Base-by-base conservation (phyloP, 30 jellyfish, hydroid and myxozoan species). In the Turritopsis rubra region DNA sequence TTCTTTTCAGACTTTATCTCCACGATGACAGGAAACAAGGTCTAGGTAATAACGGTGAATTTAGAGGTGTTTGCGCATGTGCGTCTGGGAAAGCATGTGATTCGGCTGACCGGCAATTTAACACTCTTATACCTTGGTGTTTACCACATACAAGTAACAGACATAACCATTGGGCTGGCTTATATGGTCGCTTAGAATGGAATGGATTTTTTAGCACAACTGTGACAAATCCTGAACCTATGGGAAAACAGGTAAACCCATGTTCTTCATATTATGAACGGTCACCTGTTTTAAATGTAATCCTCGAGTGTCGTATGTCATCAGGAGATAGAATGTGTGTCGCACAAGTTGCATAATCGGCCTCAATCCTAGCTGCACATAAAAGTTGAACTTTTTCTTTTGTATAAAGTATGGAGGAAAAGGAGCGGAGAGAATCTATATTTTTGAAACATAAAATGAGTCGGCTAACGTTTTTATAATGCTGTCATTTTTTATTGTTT, bases 151-250 rank as follows among this genome's bases (percentile, higher is more conserved):
- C 98, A 8, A 92, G 96, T 29, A 92, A 92, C 53, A 81, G 98
- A 18, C 98, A 92, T 74, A 92, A 92, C 66, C 89, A 92, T 79
- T 92, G 98, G 98, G 96, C 98, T 0, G 98, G 98, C 7, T 85
- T 92, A 18, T 92, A 92, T 72, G 98, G 98, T 27, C 68, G 98
- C n/a, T 65, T 92, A 86, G 98, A 92, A 85, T 92, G 98, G 98
- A 96, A 87, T 77, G 98, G 98, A 0, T 92, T 83, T 82, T 92
- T 92, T 85, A 92, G 98, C 75, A 92, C 98, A 0, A 92, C 98
- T 8, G 94, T 88, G 66, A 92, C 98, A 1, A 92, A 92, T 85
- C 98, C 98, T n/a, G 98, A 92, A 65, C 98, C 98, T 1, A 92
- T 92, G 98, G 98, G 98, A 83, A 92, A 92, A 78, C 98, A 92